phyloP scores from a whole-genome alignment of 2,113 vertebrate genomes.

The Andinoacara biseriatus region DNA sequence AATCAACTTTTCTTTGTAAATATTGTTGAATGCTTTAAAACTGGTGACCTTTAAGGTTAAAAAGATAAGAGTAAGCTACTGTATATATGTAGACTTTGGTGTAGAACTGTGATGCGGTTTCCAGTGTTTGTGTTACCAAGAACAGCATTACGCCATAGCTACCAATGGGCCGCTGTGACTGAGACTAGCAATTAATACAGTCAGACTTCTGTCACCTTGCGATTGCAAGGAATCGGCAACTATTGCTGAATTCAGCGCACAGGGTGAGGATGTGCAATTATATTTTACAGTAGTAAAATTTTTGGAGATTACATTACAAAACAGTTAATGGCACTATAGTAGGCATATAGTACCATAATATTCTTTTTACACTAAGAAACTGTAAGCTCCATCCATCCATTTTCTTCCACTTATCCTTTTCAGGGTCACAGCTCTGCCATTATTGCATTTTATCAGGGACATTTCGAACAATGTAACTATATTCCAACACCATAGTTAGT shows the following conservation, averaged over 20 bases:
- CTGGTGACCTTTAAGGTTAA: not conserved
- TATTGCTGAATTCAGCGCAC: not conserved
- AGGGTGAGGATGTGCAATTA: rapidly evolving
- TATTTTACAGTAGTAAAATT: not conserved
- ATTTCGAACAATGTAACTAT: not conserved
- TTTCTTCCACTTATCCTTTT: no score
- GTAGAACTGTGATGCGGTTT: not conserved
- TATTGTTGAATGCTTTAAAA: not conserved
- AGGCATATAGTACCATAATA: not conserved
- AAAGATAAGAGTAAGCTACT: not conserved
- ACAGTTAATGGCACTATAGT: not conserved
- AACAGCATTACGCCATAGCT: not conserved
- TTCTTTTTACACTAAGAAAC: not conserved
- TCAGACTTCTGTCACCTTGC: rapidly evolving
- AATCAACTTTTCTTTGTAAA: not conserved
- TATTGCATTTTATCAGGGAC: not conserved
- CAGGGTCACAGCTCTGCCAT: no score
- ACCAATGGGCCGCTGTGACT: not conserved
- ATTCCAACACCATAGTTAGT: not conserved
- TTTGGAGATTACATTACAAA: not conserved
- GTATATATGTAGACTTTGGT: not conserved
- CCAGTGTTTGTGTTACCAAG: not conserved
- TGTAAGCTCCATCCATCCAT: no score
- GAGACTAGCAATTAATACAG: not conserved
- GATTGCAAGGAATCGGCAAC: not conserved